These are phyloP conservation scores for Aleiodes alternator DNA, from an alignment of 2,888 invertebrate genomes.

Conservation along the genomic window DNA sequence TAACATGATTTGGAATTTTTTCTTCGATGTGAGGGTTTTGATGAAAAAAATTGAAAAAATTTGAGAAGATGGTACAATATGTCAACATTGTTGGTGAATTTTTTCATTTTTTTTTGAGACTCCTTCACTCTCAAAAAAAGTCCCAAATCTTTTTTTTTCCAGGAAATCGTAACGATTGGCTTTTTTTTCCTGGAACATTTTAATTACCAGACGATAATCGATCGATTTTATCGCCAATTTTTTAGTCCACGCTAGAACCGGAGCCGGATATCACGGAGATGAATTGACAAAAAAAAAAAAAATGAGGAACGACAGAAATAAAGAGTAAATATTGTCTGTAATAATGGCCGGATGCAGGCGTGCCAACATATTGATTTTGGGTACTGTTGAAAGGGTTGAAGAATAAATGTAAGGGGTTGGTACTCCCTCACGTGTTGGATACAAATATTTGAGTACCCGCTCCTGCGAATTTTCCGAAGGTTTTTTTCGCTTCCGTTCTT, in stretches of 20 bases:
- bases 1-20: too few species aligned
- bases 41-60: too few species aligned
- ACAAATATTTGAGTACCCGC: conserved; percentile 56
- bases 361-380: conserved; percentile 61
- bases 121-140: not conserved
- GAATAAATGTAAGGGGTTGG: conserved; percentile 66
- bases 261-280: conserved; percentile 3
- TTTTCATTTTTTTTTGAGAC: not conserved
- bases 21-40: too few species aligned
- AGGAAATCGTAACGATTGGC: not conserved
- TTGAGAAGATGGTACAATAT: too few species aligned
- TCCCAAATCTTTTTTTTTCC: too few species aligned
- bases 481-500: conserved; percentile 31
- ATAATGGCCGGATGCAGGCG: conserved; percentile 60
- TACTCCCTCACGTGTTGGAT: conserved; percentile 49
- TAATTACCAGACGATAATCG: conserved; percentile 16
- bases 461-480: conserved; percentile 38
- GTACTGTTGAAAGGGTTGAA: conserved; percentile 64
- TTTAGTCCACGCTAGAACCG: conserved; percentile 20
- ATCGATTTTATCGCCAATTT: conserved; percentile 6
- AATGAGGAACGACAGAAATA: conserved; percentile 44
- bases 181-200: not conserved
- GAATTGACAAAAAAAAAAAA: not conserved
- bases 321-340: conserved; percentile 62
- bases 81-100: too few species aligned